Base-by-base conservation (phyloP, 2,797 vertebrate genomes). In the Typhlichthys eigenmanni region DNA sequence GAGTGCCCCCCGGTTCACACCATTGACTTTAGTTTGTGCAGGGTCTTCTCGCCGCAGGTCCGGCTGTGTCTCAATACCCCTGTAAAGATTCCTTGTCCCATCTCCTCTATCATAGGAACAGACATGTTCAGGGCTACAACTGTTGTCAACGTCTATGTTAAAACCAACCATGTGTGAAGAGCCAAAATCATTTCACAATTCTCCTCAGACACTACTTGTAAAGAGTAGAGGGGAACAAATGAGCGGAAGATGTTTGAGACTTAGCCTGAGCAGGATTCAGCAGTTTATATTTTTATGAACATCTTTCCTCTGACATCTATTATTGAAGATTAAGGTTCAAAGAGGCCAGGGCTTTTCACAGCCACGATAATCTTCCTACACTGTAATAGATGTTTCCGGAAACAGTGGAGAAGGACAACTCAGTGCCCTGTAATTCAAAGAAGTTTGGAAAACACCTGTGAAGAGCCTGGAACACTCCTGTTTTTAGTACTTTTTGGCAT, bases 281-380 rank as follows among this genome's bases (percentile, higher is more conserved):
- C 72, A 85, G 81, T 88, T 92, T 91, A 90, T 71, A 87, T 71
- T 92, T 91, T 92, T 84, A 92, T 91, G 87, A 91, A 86, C 79
- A 84, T 84, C 72, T 79, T 77, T 80, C 78, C 57, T 75, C 60
- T 47, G 50, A 61, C 83, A 90, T 91, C 62, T 87, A 92, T 91
- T 91, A 92, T 92, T 91, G 72, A 93, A 74, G 69, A 64, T 70
- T 70, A 62, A 72, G 77, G 78, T 84, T 78, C 62, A 52, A 66
- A 69, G 82, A 64, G 83, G 74, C 84, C 70, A 73, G 76, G 79
- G 71, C 85, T 81, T 81, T 86, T 84, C 71, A 76, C 76, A 66
- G 72, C 75, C 69, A 71, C 69, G 68, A 86, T 83, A 72, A 76
- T 82, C 81, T 85, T 72, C 78, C 59, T 64, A 17, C 64, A 64